phyloP scores from a whole-genome alignment of 2,113 vertebrate species.

The Bufo gargarizans region DNA sequence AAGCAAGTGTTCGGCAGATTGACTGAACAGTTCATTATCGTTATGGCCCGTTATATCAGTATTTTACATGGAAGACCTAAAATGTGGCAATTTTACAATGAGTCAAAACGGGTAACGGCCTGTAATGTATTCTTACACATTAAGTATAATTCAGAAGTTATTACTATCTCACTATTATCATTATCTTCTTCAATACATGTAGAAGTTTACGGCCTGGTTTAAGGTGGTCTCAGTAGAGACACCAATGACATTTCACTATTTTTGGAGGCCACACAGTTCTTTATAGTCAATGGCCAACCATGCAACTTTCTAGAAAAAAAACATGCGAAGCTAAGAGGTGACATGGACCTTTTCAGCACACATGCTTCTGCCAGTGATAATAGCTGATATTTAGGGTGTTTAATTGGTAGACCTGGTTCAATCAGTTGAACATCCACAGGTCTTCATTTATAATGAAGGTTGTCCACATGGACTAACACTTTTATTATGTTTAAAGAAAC shows the following conservation, averaged over 20 bases:
- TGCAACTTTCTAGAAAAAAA: too few relatives aligned
- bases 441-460: background rate
- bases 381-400: background rate
- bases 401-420: background rate
- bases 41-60: conserved; percentile 16
- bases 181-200: background rate
- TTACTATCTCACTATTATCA: background rate
- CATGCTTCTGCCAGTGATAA: background rate
- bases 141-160: too few relatives aligned
- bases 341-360: background rate
- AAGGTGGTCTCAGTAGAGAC: background rate
- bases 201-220: background rate
- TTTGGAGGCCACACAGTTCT: too few relatives aligned
- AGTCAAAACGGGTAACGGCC: background rate
- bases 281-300: background rate
- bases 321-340: background rate
- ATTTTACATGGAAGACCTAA: background rate
- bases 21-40: conserved; percentile 5
- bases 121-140: background rate
- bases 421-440: background rate
- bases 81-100: background rate
- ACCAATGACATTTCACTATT: too few relatives aligned
- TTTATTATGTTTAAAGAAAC: background rate
- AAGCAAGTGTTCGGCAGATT: conserved; percentile 11
- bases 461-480: too few relatives aligned